phyloP scores from a whole-genome alignment of 2,888 invertebrate genomes.

The Malacosoma neustria region DNA sequence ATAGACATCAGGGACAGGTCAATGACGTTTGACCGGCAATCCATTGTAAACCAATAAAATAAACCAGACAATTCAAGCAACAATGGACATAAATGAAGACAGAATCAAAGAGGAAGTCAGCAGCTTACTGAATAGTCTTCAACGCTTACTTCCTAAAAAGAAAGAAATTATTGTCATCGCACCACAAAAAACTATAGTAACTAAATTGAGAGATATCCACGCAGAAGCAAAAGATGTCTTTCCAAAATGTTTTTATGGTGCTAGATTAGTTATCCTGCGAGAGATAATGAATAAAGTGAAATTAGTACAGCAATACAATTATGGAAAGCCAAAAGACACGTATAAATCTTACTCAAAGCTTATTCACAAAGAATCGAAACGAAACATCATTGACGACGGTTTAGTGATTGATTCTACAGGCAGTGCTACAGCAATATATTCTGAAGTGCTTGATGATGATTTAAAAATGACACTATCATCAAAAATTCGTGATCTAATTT shows the following conservation, averaged over 20 bases:
- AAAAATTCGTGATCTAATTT: constrained; percentile 51
- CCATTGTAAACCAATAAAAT: constrained; percentile 37
- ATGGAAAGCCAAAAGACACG: constrained; percentile 46
- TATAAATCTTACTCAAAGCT: constrained; percentile 47
- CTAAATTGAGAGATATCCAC: constrained; percentile 49
- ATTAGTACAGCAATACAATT: constrained; percentile 57
- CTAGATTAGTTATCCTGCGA: constrained; percentile 45
- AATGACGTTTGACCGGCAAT: constrained; percentile 55
- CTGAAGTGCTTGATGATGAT: constrained; percentile 36
- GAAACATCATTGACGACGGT: constrained; percentile 39
- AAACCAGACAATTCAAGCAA: constrained; percentile 27
- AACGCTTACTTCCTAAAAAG: constrained; percentile 53
- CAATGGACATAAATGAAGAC: constrained; percentile 60
- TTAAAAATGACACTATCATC: constrained; percentile 52
- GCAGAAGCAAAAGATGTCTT: constrained; percentile 57
- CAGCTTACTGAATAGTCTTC: constrained; percentile 46
- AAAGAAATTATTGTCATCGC: constrained; percentile 42
- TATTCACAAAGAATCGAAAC: constrained; percentile 53
- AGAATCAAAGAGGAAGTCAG: constrained; percentile 53
- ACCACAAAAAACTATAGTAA: constrained; percentile 30
- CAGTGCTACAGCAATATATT: constrained; percentile 55
- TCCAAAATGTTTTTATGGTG: constrained; percentile 58
- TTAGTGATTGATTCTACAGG: constrained; percentile 49
- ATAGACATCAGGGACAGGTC: constrained; percentile 50
- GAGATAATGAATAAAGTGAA: constrained; percentile 55